Base-by-base conservation (phyloP, 2,888 invertebrate species). In the Linyphia triangularis region DNA sequence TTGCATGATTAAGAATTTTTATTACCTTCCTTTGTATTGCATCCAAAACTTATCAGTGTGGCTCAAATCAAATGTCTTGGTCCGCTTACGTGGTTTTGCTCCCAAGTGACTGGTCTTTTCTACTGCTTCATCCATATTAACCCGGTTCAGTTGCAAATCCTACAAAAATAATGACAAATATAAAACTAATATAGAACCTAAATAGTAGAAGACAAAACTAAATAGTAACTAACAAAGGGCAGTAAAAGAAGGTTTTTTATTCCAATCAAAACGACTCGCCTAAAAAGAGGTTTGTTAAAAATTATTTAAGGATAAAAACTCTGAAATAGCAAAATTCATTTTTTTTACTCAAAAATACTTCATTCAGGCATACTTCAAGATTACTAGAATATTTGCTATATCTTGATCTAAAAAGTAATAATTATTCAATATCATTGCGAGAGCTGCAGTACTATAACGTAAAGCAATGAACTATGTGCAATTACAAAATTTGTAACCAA, bases 21-120 rank as follows among this genome's bases (percentile, higher is more conserved):
- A 4, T 30, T 72, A 93, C 93, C 92, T 97, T 28, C 98, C 98
- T 93, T 98, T 99, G 92, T 99, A 97, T 82, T 95, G 95, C 30
- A 94, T 94, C 99, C 99, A 99, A 92, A 99, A 96, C 89, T 96
- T 96, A 93, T 99, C 99, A 81, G 94, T 95, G 26, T 95, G 94
- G 92, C 97, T 97, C 84, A 99, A 94, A 93, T 99, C 99, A 92
- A 97, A 99, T 0, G 96, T 95, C 91, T 97, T 95, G 26, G 96
- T 96, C 92, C 98, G 98, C 88, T 92, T 92, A 77, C 92, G 91
- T 75, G 92, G 91, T 77, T 92, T 91, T 72, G 92, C 91, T 7
- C 92, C 92, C 22, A 91, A 91, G n/a, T 92, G 91, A 4, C 91
- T 91, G 75, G 90, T 90, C 16, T 92, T 91, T 67, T 92, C 92